A percentile compares a stretch with the other conserved stretches of the same genome.
phyloP scores from a whole-genome alignment of 2,113 vertebrate genomes.

The Cryptotis parvus region DNA sequence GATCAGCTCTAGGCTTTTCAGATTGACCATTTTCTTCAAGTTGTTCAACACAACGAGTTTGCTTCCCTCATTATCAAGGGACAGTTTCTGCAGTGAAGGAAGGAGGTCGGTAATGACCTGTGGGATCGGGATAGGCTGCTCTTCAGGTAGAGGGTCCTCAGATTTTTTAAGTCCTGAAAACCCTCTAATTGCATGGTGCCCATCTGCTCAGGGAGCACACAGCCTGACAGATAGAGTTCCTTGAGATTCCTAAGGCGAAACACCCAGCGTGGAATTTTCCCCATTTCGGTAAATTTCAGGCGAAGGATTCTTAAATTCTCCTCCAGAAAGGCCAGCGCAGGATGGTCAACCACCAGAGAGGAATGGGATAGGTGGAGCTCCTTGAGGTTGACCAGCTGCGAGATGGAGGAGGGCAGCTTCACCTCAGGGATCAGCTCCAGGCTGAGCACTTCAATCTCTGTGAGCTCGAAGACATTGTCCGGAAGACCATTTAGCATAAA shows the following conservation, averaged over 20 bases:
- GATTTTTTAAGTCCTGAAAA: conserved; percentile 90
- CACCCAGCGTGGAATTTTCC: conserved; percentile 89
- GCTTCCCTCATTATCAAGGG: conserved; percentile 90
- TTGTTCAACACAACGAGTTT: conserved; percentile 90
- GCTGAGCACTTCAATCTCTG: conserved; percentile 90
- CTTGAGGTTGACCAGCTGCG: conserved; percentile 88
- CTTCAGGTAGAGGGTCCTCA: conserved; percentile 89
- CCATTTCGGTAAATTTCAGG: conserved; percentile 90
- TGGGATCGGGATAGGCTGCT: conserved; percentile 90
- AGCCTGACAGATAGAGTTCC: conserved; percentile 90
- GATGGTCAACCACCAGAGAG: conserved; percentile 86
- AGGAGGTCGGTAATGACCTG: conserved; percentile 89
- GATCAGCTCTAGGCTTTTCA: conserved; percentile 89
- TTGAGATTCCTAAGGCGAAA: conserved; percentile 90
- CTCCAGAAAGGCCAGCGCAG: conserved; percentile 88
- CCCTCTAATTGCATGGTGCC: conserved; percentile 84
- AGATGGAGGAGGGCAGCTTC: conserved; percentile 87
- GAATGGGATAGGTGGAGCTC: conserved; percentile 90
- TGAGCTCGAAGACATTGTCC: conserved; percentile 90
- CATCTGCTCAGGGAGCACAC: conserved; percentile 87
- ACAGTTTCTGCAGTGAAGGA: conserved; percentile 89
- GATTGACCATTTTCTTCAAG: conserved; percentile 89
- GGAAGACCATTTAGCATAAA: conserved; percentile 91
- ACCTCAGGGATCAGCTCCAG: conserved; percentile 91
- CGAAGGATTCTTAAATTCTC: conserved; percentile 90